A percentile compares a stretch with the other conserved stretches of the same genome.
Evolutionary conservation across 2,113 vertebrate genomes (phyloP).

Genomic region (Passer domesticus): DNA sequence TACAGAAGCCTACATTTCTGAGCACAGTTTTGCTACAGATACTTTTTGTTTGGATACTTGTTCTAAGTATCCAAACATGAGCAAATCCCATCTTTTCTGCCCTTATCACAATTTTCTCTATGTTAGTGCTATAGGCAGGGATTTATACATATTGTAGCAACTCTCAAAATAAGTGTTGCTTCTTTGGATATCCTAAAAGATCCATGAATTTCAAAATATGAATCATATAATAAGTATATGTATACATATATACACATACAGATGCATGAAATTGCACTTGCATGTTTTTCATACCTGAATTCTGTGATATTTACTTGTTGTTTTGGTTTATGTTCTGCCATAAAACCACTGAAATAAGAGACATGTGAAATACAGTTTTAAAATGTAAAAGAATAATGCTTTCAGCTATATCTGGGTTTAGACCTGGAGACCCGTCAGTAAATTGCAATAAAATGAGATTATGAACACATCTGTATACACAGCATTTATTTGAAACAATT

Average conservation of each 20-base stretch:
- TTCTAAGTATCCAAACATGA: not conserved
- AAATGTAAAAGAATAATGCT: not conserved
- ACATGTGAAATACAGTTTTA: not conserved
- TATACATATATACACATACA: not conserved
- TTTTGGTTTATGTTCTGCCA: not conserved
- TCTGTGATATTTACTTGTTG: not conserved
- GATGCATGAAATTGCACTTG: not conserved
- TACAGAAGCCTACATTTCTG: not conserved
- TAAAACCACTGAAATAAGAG: constrained; percentile 15
- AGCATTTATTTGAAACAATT: not conserved
- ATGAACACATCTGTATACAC: not conserved
- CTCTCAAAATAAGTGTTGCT: not conserved
- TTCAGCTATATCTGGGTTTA: not conserved
- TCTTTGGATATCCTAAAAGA: not conserved
- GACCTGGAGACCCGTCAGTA: not conserved
- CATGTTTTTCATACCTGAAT: constrained; percentile 8
- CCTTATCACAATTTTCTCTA: not conserved
- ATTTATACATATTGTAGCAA: not conserved
- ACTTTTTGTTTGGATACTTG: not conserved
- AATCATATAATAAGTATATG: not conserved
- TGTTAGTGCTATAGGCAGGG: not conserved
- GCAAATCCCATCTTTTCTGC: not conserved
- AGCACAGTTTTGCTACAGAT: not conserved
- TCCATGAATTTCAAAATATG: constrained; percentile 7
- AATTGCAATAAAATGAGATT: not conserved